phyloP scores from a whole-genome alignment of 1,140 invertebrate species.

The Conus betulinus region DNA sequence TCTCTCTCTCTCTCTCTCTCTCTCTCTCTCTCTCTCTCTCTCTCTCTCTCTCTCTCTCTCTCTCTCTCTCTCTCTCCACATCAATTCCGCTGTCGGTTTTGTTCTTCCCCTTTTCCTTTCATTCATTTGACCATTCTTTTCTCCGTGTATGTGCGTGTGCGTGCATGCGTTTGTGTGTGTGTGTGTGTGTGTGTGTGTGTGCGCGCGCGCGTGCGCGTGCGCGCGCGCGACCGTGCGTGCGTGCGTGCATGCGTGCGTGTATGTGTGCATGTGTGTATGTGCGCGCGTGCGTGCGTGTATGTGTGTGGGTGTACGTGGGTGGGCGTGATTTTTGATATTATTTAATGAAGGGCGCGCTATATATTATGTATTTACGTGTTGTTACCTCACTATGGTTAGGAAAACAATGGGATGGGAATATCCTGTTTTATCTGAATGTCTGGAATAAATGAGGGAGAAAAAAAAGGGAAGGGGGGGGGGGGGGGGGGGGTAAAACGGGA shows the following conservation, averaged over 20 bases:
- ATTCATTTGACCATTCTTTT: background rate
- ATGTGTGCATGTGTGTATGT: background rate
- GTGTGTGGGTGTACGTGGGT: too few species aligned
- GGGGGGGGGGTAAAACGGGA: too few species aligned
- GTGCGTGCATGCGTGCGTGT: background rate
- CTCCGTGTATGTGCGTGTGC: background rate
- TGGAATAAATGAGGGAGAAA: too few species aligned
- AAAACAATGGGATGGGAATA: too few species aligned
- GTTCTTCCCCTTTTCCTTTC: background rate
- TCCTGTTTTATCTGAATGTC: too few species aligned
- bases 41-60: conserved; percentile 12
- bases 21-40: background rate
- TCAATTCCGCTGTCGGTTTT: background rate
- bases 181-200: background rate
- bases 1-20: conserved; percentile 2
- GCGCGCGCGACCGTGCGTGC: background rate
- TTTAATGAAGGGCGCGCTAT: too few species aligned
- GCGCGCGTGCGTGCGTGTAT: background rate
- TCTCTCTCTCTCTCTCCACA: conserved; percentile 5
- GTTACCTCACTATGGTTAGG: too few species aligned
- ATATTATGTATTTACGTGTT: background rate
- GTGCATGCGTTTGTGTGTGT: background rate
- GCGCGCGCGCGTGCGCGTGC: background rate
- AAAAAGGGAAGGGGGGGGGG: too few species aligned
- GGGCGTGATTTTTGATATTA: too few species aligned